These are phyloP conservation scores for Hydraecia micacea DNA, from an alignment of 2,888 invertebrate genomes.

Conservation along the genomic window DNA sequence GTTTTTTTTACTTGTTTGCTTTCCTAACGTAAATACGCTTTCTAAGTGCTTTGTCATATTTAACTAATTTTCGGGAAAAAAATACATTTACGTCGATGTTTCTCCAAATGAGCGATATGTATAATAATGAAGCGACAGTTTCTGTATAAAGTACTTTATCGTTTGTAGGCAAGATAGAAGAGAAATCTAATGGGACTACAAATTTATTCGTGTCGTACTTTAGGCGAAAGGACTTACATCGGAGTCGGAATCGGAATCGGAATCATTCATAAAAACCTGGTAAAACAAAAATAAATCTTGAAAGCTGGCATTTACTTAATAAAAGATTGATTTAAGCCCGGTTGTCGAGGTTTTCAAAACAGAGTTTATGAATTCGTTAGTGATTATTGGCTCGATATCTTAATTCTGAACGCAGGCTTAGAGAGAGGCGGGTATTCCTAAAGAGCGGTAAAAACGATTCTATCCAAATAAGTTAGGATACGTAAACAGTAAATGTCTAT, in stretches of 20 bases:
- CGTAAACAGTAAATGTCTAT: background rate
- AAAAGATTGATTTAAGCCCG: background rate
- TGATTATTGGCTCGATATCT: background rate
- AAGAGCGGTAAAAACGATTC: background rate
- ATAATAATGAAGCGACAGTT: background rate
- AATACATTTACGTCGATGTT: too few species aligned
- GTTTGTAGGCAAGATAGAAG: background rate
- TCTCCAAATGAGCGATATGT: too few species aligned
- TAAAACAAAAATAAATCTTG: conserved; percentile 23
- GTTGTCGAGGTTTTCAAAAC: background rate
- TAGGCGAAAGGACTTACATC: conserved; percentile 10
- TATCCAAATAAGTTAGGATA: conserved; percentile 2
- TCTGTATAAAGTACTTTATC: background rate
- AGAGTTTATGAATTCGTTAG: background rate
- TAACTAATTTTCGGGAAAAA: too few species aligned
- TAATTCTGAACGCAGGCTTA: background rate
- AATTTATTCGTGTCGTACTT: conserved; percentile 10
- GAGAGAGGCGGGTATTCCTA: background rate
- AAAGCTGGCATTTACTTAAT: background rate
- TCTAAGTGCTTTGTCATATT: too few species aligned
- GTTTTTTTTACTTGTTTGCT: too few species aligned
- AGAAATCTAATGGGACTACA: background rate
- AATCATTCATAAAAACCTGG: background rate
- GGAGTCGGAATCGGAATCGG: background rate
- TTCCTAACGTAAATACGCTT: too few species aligned